These are phyloP conservation scores for Hoplodrina blanda DNA, from an alignment of 2,888 invertebrate genomes.

Conservation along the genomic window DNA sequence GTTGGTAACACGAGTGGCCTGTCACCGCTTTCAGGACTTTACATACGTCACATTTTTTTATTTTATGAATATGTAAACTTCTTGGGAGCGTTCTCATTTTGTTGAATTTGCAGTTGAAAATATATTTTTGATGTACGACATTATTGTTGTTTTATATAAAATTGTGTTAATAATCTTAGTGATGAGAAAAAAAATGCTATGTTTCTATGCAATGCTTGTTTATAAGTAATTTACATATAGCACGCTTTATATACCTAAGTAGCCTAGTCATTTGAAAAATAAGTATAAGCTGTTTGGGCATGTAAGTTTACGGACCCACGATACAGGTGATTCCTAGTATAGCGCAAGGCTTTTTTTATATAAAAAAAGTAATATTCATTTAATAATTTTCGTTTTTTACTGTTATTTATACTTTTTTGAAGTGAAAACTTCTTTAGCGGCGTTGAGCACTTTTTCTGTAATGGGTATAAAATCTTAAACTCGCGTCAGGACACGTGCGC, in stretches of 20 bases:
- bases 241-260: too few species aligned
- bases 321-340: too few species aligned
- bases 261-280: too few species aligned
- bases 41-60: constrained; percentile 36
- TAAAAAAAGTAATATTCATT: too few species aligned
- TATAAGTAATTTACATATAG: too few species aligned
- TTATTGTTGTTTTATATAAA: neutral
- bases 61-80: constrained; percentile 41
- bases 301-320: too few species aligned
- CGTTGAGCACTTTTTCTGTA: neutral
- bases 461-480: neutral
- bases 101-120: neutral
- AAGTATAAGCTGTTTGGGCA: too few species aligned
- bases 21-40: constrained; percentile 23
- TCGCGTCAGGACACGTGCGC: too few species aligned
- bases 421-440: neutral
- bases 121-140: neutral
- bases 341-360: too few species aligned
- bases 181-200: too few species aligned
- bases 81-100: constrained; percentile 19
- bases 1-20: constrained; percentile 6
- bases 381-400: too few species aligned
- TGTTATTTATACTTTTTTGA: neutral
- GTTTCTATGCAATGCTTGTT: too few species aligned
- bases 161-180: neutral